Evolutionary conservation across 35 echinoderm and acorn worm genomes (phyloP), one percentile per base, ranked within the genome.

Genomic region (Heliocidaris erythrogramma): DNA sequence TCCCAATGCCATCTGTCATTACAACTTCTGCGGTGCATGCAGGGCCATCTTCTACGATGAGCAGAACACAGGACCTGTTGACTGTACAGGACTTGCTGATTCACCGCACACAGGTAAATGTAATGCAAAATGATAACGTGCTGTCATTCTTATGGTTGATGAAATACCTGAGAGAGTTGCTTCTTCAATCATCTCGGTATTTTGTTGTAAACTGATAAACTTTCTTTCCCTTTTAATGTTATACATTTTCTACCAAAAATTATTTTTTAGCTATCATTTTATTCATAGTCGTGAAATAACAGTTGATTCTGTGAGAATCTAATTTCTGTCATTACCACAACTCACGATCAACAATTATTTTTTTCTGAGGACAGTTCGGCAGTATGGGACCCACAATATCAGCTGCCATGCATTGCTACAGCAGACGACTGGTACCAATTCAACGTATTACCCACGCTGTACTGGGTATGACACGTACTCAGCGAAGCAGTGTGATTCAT

Each of bases 41-140:
- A 85, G 93, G 6, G 92, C 96, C 2, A 90, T 89, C 50, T 97
- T 97, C 94, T 97, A 95, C 47, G 49, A 93, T 59, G n/a, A 92
- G 31, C 61, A 96, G 48, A 88, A 94, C 24, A 85, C 48, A 21
- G 92, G 91, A 29, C 56, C 85, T 13, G 31, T 96, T 18, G 50
- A 96, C 24, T 96, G 95, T 65, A 78, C 21, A 78, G n/a, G 65
- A n/a, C 65, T 7, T 27, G 65, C 65, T n/a, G 95, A 32, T 5
- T 18, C 59, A 7, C 50, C 86, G 0, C 52, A 94, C 5, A 61
- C 61, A 31, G 60, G 90, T 56, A 24, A 49, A 10, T 29, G 32
- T 30, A 7, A 90, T 47, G 24, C 14, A 30, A 32, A 16, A 29
- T 88, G 47, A 88, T 88, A 88, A 21, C 30, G 86, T 88, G 86